Conservation (phyloP, 2,797 vertebrate species). For the Oreortyx pictus region DNA sequence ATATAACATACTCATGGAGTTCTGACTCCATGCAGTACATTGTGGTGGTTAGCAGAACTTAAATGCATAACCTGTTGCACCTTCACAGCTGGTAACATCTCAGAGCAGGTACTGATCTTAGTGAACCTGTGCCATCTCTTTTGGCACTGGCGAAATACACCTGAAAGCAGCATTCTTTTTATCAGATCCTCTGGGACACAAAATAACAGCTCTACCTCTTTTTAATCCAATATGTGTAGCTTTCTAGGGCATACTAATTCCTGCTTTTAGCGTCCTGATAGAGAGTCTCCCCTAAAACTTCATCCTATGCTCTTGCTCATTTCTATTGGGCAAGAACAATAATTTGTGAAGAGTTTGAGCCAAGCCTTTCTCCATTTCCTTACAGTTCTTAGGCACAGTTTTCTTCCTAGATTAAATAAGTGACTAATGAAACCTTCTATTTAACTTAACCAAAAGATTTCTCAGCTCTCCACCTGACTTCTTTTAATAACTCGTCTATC, state of each 20-base stretch:
- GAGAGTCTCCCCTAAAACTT: background rate
- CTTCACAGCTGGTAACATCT: background rate
- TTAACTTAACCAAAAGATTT: slow-evolving; percentile 63
- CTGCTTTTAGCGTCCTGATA: background rate
- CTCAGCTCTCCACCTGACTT: slow-evolving; percentile 22
- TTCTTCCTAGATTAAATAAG: slow-evolving; percentile 50
- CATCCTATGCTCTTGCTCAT: background rate
- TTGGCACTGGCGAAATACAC: background rate
- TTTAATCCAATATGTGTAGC: background rate
- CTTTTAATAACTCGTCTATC: slow-evolving; percentile 53
- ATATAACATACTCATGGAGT: background rate
- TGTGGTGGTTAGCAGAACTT: background rate
- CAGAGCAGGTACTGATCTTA: background rate
- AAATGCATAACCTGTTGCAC: background rate
- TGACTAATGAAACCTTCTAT: slow-evolving; percentile 59
- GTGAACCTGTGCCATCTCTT: accelerated
- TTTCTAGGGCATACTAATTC: background rate
- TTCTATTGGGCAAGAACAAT: slow-evolving; percentile 5
- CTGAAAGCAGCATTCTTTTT: background rate
- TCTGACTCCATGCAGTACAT: background rate
- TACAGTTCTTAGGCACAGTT: slow-evolving; percentile 35
- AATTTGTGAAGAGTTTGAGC: slow-evolving; percentile 39
- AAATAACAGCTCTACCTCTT: background rate
- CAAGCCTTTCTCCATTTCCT: slow-evolving; percentile 42
- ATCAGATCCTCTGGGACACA: background rate